phyloP scores from a whole-genome alignment of 1,140 invertebrate species.

The Neoseiulus cucumeris region DNA sequence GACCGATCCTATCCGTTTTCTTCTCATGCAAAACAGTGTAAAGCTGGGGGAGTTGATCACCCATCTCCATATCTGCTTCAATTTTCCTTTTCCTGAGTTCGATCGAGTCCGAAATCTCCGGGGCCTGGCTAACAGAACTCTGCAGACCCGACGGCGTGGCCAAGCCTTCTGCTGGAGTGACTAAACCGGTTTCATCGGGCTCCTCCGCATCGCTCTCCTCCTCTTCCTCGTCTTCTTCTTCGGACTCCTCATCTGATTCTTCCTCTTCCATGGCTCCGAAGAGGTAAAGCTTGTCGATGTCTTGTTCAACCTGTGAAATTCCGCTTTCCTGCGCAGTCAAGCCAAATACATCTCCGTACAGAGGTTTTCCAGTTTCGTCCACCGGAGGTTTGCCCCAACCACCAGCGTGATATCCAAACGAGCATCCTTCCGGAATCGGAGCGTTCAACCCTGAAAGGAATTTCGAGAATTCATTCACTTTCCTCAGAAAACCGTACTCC shows the following conservation, averaged over 20 bases:
- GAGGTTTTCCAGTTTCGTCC: constrained; percentile 85
- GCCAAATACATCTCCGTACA: constrained; percentile 98
- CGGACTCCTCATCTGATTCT: constrained; percentile 45
- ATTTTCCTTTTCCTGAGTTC: constrained; percentile 92
- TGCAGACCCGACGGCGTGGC: constrained; percentile 87
- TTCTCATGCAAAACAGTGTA: constrained; percentile 90
- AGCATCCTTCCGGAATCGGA: constrained; percentile 42
- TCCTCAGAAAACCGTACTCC: too few species aligned
- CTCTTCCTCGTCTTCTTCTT: constrained; percentile 33
- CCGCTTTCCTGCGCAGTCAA: constrained; percentile 24
- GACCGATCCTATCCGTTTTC: constrained; percentile 63
- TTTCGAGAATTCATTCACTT: too few species aligned
- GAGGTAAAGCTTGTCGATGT: background rate
- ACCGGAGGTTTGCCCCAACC: constrained; percentile 99
- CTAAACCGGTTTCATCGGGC: constrained; percentile 54
- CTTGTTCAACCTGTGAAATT: background rate
- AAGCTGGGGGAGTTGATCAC: constrained; percentile 65
- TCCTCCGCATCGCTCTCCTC: constrained; percentile 39
- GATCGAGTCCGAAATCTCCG: constrained; percentile 95
- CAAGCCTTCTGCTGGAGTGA: constrained; percentile 55
- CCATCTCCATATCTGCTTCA: constrained; percentile 90
- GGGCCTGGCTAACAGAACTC: constrained; percentile 56
- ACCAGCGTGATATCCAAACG: constrained; percentile 95
- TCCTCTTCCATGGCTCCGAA: constrained; percentile 33
- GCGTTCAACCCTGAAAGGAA: constrained; percentile 16